A percentile compares a stretch with the other conserved stretches of the same genome.
Conservation (phyloP, 1,140 invertebrate genomes). For the Cydia fagiglandana region DNA sequence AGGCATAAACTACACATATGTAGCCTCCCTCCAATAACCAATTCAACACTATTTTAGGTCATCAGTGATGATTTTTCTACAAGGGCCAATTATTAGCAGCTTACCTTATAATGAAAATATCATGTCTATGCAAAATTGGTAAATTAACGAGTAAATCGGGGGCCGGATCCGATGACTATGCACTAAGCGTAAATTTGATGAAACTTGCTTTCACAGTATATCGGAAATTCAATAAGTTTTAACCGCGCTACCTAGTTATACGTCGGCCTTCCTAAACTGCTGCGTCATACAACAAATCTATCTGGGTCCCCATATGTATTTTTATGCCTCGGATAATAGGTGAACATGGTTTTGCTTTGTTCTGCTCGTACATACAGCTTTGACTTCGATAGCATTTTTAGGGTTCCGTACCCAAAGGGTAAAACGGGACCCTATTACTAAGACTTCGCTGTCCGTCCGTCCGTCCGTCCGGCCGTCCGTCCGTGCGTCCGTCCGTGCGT, state of each 20-base stretch:
- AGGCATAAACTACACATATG: too few species aligned
- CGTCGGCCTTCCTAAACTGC: conserved; percentile 42
- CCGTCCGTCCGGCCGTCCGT: too few species aligned
- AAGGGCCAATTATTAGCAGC: too few species aligned
- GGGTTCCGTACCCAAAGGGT: too few species aligned
- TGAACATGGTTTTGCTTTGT: background rate
- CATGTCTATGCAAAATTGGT: background rate
- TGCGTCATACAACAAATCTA: conserved; percentile 41
- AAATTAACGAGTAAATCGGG: background rate
- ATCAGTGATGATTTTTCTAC: too few species aligned
- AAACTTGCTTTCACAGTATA: conserved; percentile 39
- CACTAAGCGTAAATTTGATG: conserved; percentile 40
- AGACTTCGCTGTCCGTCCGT: too few species aligned
- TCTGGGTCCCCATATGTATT: conserved; percentile 37
- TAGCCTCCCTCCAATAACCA: too few species aligned
- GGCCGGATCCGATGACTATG: conserved; percentile 1
- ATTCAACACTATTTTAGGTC: too few species aligned
- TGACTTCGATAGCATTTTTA: background rate
- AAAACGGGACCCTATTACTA: too few species aligned
- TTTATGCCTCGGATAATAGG: background rate
- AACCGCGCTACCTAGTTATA: conserved; percentile 33
- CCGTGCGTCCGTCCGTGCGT: too few species aligned
- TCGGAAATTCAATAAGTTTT: conserved; percentile 54
- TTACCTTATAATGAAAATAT: background rate
- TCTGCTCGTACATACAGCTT: background rate